A percentile compares a stretch with the other conserved stretches of the same genome.
Evolutionary conservation across 2,113 vertebrate genomes (phyloP).

Genomic region (Albula glossodonta): DNA sequence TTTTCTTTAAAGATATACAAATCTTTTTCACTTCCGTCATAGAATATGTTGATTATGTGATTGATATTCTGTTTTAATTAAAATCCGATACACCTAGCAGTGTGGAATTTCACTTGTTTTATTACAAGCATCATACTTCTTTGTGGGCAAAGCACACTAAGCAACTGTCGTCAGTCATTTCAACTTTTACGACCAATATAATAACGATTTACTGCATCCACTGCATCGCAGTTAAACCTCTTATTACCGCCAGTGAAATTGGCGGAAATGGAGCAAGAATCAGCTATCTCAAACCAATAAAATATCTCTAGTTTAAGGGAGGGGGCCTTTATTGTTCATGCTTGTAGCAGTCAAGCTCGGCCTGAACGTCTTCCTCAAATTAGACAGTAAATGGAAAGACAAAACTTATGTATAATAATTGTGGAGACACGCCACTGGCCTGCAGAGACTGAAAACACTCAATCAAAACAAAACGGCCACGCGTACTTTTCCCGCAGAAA

Average conservation of each 20-base stretch:
- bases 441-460: constrained; percentile 38
- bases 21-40: background rate
- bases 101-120: background rate
- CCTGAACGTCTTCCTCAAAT: background rate
- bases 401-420: background rate
- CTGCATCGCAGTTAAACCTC: background rate
- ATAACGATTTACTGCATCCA: background rate
- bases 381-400: background rate
- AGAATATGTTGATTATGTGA: background rate
- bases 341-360: background rate
- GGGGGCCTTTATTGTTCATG: constrained; percentile 2
- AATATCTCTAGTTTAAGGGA: constrained; percentile 5
- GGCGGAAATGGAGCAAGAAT: background rate
- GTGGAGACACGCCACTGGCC: background rate
- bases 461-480: constrained; percentile 77
- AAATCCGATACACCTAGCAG: background rate
- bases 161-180: background rate
- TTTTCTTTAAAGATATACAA: background rate
- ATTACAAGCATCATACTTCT: background rate
- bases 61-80: background rate
- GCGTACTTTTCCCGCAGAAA: constrained; percentile 72
- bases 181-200: background rate
- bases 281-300: background rate
- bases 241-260: background rate
- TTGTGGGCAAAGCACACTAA: background rate